Conservation (phyloP, 2,888 invertebrate genomes). For the Melinopterus prodromus region DNA sequence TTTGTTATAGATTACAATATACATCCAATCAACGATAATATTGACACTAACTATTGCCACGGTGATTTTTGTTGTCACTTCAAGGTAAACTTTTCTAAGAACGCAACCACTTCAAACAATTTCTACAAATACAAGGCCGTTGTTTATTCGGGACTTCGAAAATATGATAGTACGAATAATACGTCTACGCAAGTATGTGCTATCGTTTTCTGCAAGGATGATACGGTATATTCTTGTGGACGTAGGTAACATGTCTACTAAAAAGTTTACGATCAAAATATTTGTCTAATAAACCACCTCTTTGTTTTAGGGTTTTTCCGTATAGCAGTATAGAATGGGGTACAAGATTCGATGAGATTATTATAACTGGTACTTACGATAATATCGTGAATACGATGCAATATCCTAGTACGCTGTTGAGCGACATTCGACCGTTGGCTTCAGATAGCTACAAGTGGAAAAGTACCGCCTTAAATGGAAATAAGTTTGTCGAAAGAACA, state of each 20-base stretch:
- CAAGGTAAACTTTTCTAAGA: slow-evolving; percentile 31
- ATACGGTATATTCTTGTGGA: slow-evolving; percentile 61
- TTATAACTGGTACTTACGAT: slow-evolving; percentile 61
- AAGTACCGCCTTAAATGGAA: background rate
- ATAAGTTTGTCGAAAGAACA: slow-evolving; percentile 39
- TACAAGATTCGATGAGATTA: slow-evolving; percentile 61
- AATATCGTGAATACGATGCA: slow-evolving; percentile 58
- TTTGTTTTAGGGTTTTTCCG: slow-evolving; percentile 59
- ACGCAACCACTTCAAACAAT: background rate
- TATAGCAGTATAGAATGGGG: slow-evolving; percentile 59
- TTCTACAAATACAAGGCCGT: slow-evolving; percentile 63
- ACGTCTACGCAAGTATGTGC: slow-evolving; percentile 64
- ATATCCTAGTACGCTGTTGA: slow-evolving; percentile 63
- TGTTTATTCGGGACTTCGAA: slow-evolving; percentile 64
- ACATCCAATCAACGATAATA: slow-evolving; percentile 34
- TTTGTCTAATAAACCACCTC: too few relatives aligned
- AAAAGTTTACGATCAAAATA: too few relatives aligned
- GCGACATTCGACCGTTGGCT: slow-evolving; percentile 62
- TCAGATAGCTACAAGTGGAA: slow-evolving; percentile 47
- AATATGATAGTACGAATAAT: slow-evolving; percentile 60
- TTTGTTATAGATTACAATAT: slow-evolving; percentile 24
- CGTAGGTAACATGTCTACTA: background rate
- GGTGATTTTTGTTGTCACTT: slow-evolving; percentile 57
- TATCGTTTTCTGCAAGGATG: slow-evolving; percentile 63
- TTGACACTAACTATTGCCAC: slow-evolving; percentile 23